phyloP scores from a whole-genome alignment of 2,888 invertebrate genomes.

The Chrysodeixis includens region DNA sequence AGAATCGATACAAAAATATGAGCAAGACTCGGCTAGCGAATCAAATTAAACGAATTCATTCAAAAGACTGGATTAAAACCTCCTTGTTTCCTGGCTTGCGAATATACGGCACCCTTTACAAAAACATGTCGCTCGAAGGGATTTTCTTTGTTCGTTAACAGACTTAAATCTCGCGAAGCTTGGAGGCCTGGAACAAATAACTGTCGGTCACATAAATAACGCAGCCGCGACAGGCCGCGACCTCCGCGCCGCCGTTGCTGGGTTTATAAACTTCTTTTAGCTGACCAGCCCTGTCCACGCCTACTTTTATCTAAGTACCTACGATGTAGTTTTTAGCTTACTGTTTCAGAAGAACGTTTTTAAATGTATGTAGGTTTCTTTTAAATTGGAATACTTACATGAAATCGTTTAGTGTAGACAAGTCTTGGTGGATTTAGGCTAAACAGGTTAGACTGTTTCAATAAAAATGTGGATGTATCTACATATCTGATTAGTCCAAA shows the following conservation, averaged over 20 bases:
- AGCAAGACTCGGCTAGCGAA: too few relatives aligned
- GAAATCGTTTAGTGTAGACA: too few relatives aligned
- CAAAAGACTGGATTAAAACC: constrained; percentile 27
- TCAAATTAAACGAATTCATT: constrained; percentile 42
- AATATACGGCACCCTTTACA: not conserved
- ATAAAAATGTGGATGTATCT: too few relatives aligned
- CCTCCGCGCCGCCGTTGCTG: not conserved
- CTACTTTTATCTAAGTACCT: not conserved
- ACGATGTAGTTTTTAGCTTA: not conserved
- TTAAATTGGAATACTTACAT: too few relatives aligned
- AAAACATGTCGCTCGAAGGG: not conserved
- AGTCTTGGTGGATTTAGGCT: too few relatives aligned
- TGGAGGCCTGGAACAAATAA: constrained; percentile 5
- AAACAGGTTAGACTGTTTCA: too few relatives aligned
- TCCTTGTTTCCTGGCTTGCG: not conserved
- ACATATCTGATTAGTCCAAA: too few relatives aligned
- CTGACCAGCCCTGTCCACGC: not conserved
- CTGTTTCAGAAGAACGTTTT: too few relatives aligned
- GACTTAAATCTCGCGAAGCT: not conserved
- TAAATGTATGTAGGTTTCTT: too few relatives aligned
- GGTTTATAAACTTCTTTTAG: constrained; percentile 5
- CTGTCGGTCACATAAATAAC: constrained; percentile 4
- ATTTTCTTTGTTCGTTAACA: constrained; percentile 5
- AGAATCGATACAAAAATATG: constrained; percentile 52
- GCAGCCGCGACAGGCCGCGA: not conserved